phyloP scores from a whole-genome alignment of 2,113 vertebrate genomes.

The Campylomormyrus numenius region DNA sequence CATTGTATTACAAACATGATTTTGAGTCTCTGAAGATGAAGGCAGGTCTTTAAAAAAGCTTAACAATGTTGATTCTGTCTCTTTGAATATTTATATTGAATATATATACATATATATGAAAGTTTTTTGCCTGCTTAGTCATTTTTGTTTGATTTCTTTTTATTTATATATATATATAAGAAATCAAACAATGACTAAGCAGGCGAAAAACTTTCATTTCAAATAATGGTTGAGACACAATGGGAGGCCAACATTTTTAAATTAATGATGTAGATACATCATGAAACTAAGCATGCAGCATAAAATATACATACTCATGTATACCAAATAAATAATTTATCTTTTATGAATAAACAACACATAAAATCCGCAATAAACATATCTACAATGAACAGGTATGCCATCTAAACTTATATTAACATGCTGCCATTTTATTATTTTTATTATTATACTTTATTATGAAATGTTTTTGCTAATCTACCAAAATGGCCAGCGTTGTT shows the following conservation, averaged over 20 bases:
- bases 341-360: background rate
- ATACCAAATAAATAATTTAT: conserved; percentile 2
- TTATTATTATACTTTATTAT: background rate
- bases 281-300: background rate
- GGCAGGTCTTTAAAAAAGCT: background rate
- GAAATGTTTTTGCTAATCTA: background rate
- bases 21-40: background rate
- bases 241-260: background rate
- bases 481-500: background rate
- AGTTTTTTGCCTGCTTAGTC: too few relatives aligned
- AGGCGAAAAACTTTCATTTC: background rate
- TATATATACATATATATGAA: background rate
- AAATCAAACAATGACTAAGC: background rate
- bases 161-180: background rate
- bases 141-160: too few relatives aligned
- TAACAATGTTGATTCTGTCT: background rate
- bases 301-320: conserved; percentile 12
- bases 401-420: background rate
- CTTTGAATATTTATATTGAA: background rate
- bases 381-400: background rate
- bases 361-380: background rate
- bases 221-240: background rate
- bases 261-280: background rate
- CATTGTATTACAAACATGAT: background rate
- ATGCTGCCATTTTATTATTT: background rate